Conservation (phyloP, 64 coral and sea anemone genomes). For the Orbicella faveolata region DNA sequence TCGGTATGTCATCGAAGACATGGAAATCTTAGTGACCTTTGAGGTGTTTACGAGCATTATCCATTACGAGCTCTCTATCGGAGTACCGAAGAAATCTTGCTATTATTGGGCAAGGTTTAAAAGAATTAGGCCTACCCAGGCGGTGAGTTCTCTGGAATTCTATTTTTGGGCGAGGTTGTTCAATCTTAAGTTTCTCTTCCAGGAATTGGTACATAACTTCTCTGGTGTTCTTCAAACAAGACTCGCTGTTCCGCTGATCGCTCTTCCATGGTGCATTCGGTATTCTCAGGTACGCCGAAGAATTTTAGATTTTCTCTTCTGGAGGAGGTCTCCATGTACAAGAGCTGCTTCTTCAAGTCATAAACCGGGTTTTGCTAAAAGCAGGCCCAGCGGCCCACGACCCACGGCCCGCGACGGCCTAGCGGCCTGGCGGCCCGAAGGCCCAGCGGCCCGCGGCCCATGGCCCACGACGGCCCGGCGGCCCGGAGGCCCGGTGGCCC, state of each 20-base stretch:
- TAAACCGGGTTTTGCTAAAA: neutral
- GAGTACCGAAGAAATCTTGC: constrained; percentile 1
- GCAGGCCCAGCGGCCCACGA: too few species aligned
- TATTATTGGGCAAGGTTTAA: neutral
- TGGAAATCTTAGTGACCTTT: neutral
- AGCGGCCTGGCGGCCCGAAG: too few species aligned
- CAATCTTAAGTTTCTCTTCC: neutral
- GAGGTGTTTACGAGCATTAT: neutral
- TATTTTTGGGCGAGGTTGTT: neutral
- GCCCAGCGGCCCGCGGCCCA: too few species aligned
- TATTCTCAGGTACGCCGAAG: neutral
- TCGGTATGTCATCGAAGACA: neutral
- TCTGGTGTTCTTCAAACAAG: neutral
- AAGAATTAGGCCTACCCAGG: neutral
- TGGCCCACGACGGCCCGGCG: too few species aligned
- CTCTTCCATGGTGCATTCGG: neutral
- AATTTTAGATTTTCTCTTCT: neutral
- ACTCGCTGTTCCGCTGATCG: too few species aligned
- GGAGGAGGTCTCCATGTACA: neutral
- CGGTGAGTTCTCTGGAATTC: neutral
- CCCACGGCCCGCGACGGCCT: too few species aligned
- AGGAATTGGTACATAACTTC: neutral
- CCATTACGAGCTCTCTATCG: neutral
- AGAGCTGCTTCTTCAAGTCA: neutral
- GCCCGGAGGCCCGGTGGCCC: too few species aligned